These are phyloP conservation scores for Macaca nemestrina DNA, from an alignment of 2,113 vertebrate species.

Conservation along the genomic window DNA sequence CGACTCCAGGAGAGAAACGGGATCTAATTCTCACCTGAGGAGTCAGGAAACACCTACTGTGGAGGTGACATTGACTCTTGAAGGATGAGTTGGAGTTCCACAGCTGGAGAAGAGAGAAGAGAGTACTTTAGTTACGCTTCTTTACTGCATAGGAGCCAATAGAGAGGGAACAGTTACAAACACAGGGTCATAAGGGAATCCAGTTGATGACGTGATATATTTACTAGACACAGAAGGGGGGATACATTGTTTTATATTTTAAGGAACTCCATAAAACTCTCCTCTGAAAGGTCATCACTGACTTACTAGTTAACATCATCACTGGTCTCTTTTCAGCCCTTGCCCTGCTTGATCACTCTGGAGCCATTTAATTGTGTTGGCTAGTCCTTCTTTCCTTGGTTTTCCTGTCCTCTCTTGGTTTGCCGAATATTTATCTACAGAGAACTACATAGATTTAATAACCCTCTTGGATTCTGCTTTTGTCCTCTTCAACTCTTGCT, in stretches of 20 bases:
- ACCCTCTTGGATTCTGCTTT: background rate
- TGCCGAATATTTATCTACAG: background rate
- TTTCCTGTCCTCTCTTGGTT: background rate
- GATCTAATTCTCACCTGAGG: background rate
- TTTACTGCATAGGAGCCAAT: background rate
- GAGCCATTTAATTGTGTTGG: background rate
- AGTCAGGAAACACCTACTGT: background rate
- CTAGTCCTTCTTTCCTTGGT: background rate
- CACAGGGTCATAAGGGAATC: background rate
- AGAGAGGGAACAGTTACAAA: background rate
- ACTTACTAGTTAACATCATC: background rate
- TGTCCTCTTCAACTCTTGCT: background rate
- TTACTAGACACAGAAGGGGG: background rate
- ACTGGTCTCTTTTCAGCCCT: background rate
- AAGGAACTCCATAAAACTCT: background rate
- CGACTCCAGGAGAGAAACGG: background rate
- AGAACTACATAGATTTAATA: background rate
- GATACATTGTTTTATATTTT: background rate
- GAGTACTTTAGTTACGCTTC: background rate
- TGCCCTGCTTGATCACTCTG: background rate
- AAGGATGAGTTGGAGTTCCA: background rate
- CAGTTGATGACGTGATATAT: background rate
- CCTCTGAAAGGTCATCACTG: background rate
- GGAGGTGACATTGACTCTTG: background rate
- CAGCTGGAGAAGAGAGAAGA: background rate